Percentiles rank a stretch among this genome's conserved stretches.
Conservation (phyloP, 2,888 invertebrate genomes). For the Drosophila lacicola region DNA sequence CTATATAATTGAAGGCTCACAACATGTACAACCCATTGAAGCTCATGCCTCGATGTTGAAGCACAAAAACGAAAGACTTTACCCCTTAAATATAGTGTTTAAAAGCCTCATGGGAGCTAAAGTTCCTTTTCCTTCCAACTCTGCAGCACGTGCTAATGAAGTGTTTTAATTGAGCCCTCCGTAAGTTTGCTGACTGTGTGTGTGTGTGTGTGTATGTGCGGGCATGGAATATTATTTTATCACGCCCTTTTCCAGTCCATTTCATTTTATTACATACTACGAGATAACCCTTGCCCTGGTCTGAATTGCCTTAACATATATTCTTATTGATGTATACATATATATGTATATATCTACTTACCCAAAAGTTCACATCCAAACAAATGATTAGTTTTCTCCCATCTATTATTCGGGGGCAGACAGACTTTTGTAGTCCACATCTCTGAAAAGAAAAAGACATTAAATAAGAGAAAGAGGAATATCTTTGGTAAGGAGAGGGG, state of each 20-base stretch:
- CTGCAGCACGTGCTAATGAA: conserved; percentile 41
- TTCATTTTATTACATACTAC: conserved; percentile 35
- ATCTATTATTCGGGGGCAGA: too few relatives aligned
- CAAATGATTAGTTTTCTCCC: too few relatives aligned
- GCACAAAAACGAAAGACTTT: neutral
- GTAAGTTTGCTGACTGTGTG: conserved; percentile 4
- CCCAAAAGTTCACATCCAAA: neutral
- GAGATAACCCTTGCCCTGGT: neutral
- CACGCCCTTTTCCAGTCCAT: conserved; percentile 20
- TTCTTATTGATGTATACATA: neutral
- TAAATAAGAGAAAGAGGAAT: too few relatives aligned
- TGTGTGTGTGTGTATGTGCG: conserved; percentile 3
- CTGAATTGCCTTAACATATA: conserved; percentile 2
- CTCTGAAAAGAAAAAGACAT: too few relatives aligned
- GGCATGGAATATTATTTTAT: conserved; percentile 9
- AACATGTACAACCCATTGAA: conserved; percentile 40
- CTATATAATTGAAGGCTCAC: conserved; percentile 7
- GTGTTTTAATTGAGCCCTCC: conserved; percentile 56
- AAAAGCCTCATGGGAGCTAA: conserved; percentile 10
- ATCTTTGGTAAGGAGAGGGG: too few relatives aligned
- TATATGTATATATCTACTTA: neutral
- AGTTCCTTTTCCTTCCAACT: conserved; percentile 2
- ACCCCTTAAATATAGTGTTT: neutral
- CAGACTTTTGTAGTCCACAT: too few relatives aligned
- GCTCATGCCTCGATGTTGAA: neutral